Conservation (phyloP, 2,113 vertebrate species). For the Loxodonta africana region DNA sequence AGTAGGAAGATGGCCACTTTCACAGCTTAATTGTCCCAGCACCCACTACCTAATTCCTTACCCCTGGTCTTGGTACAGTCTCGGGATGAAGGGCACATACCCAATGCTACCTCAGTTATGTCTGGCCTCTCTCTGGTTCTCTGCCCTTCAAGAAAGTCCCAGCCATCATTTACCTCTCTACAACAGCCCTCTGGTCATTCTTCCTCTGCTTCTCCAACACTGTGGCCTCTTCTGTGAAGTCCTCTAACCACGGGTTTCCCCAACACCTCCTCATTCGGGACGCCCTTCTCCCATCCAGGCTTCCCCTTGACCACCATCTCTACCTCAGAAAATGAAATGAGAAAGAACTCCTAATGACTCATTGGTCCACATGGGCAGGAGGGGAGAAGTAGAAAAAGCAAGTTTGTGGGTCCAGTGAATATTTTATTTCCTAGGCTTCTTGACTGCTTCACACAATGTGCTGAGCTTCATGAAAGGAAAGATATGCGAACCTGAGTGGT, state of each 20-base stretch:
- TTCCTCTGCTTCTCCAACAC: neutral
- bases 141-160: neutral
- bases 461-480: constrained; percentile 1
- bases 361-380: neutral
- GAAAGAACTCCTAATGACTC: constrained; percentile 83
- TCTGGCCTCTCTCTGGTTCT: neutral
- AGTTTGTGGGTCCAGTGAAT: constrained; percentile 58
- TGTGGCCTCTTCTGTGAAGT: constrained; percentile 52
- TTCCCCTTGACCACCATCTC: constrained; percentile 55
- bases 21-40: neutral
- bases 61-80: neutral
- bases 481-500: neutral
- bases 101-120: rapidly evolving
- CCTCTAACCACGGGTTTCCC: constrained; percentile 74
- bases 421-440: constrained; percentile 79
- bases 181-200: neutral
- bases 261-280: constrained; percentile 19
- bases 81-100: neutral
- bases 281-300: neutral
- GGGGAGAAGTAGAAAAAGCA: neutral
- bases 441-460: constrained; percentile 62
- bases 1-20: neutral
- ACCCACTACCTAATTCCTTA: neutral
- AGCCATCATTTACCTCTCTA: neutral
- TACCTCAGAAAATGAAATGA: constrained; percentile 82